A percentile compares a stretch with the other conserved stretches of the same genome.
Evolutionary conservation across 2,888 invertebrate genomes (phyloP).

Genomic region (Clusia tigrina): DNA sequence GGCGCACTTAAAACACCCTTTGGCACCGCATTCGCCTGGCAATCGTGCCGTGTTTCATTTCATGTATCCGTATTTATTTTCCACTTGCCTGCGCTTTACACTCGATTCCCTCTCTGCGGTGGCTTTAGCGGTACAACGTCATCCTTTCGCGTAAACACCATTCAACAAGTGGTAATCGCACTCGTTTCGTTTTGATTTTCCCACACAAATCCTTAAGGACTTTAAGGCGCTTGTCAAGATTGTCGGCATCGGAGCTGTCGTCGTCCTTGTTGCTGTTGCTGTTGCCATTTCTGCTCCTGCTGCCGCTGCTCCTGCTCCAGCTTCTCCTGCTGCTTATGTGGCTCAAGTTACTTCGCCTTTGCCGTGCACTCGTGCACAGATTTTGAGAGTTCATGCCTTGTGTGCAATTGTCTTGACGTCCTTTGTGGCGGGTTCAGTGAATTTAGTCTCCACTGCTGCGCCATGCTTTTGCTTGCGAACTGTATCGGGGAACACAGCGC

Average conservation of each 20-base stretch:
- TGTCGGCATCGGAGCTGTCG: not conserved
- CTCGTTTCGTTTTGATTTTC: conserved; percentile 5
- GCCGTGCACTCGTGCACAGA: not conserved
- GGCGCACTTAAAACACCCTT: conserved; percentile 4
- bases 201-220: not conserved
- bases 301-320: not conserved
- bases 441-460: not conserved
- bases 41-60: not conserved
- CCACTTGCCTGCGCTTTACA: conserved; percentile 1
- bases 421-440: too few species aligned
- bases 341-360: not conserved
- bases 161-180: conserved; percentile 55
- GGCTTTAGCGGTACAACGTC: conserved; percentile 25
- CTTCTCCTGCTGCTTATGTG: not conserved
- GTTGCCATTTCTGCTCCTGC: not conserved
- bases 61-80: not conserved
- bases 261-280: not conserved
- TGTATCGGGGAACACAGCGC: too few species aligned
- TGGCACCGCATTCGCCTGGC: too few species aligned
- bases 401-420: not conserved
- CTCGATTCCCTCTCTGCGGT: not conserved
- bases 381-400: not conserved
- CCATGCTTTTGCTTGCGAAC: not conserved
- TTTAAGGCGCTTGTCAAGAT: conserved; percentile 1
- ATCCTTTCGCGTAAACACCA: conserved; percentile 42